Conservation (phyloP, 2,888 invertebrate genomes). For the Neoascia interrupta region DNA sequence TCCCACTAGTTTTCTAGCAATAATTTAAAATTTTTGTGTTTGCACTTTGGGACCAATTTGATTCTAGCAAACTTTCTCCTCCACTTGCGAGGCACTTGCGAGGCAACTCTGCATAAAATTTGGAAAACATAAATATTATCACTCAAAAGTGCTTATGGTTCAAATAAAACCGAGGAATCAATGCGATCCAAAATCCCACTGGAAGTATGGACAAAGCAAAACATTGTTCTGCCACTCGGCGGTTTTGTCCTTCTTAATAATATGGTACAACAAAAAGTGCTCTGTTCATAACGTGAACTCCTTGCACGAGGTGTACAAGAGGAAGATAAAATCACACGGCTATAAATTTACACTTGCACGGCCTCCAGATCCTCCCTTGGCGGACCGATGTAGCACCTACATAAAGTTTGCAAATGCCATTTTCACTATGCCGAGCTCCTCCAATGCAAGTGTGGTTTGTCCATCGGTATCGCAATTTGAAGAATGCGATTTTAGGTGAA, state of each 20-base stretch:
- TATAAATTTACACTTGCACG: conserved; percentile 80
- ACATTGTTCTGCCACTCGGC: conserved; percentile 57
- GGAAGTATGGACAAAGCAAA: too few relatives aligned
- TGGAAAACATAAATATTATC: too few relatives aligned
- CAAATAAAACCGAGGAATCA: too few relatives aligned
- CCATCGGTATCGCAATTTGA: conserved; percentile 62
- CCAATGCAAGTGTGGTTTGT: conserved; percentile 47
- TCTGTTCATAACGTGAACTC: conserved; percentile 60
- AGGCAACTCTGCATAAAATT: too few relatives aligned
- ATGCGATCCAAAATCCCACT: too few relatives aligned
- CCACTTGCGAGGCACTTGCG: too few relatives aligned
- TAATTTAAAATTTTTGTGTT: too few relatives aligned
- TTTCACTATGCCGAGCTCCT: conserved; percentile 49
- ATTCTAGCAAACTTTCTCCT: too few relatives aligned
- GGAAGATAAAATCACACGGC: conserved; percentile 78
- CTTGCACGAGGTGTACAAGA: conserved; percentile 65
- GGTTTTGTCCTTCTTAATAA: conserved; percentile 60
- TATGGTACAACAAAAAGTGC: conserved; percentile 51
- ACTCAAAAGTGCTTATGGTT: too few relatives aligned
- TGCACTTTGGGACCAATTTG: too few relatives aligned
- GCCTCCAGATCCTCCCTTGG: conserved; percentile 73
- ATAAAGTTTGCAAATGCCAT: conserved; percentile 50
- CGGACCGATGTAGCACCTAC: conserved; percentile 51
- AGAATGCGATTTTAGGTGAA: conserved; percentile 67
- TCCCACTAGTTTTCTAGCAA: too few relatives aligned